Evolutionary conservation across 2,797 vertebrate genomes (phyloP).

Genomic region (Rhynchotus rufescens): DNA sequence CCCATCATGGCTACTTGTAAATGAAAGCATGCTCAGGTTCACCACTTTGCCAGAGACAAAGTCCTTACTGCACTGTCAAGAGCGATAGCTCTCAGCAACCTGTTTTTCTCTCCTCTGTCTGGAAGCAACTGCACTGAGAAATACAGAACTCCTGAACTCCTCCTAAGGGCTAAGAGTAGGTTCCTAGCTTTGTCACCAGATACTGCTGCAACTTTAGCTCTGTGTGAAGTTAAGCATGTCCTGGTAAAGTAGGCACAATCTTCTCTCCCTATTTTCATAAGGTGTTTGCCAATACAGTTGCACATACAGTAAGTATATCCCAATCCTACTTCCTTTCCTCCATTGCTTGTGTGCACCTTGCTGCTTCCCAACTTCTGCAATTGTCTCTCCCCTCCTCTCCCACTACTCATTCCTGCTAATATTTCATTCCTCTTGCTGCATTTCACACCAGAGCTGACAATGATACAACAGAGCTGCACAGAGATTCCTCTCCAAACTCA

Average conservation of each 20-base stretch:
- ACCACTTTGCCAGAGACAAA: neutral
- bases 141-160: neutral
- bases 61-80: neutral
- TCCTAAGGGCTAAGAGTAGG: neutral
- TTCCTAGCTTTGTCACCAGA: neutral
- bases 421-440: neutral
- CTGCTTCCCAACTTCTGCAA: neutral
- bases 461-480: neutral
- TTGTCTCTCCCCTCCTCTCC: neutral
- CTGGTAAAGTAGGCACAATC: neutral
- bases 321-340: neutral
- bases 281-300: neutral
- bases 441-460: slow-evolving; percentile 22
- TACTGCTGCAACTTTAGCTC: neutral
- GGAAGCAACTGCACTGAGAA: neutral
- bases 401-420: neutral
- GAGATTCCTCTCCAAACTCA: slow-evolving; percentile 10
- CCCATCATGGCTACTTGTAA: neutral
- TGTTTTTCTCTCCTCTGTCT: neutral
- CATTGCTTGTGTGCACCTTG: neutral
- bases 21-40: neutral
- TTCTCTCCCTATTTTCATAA: neutral
- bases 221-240: neutral
- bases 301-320: neutral
- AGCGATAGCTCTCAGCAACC: neutral